These are phyloP conservation scores for Spodoptera litura DNA, from an alignment of 1,140 invertebrate genomes.

Conservation along the genomic window DNA sequence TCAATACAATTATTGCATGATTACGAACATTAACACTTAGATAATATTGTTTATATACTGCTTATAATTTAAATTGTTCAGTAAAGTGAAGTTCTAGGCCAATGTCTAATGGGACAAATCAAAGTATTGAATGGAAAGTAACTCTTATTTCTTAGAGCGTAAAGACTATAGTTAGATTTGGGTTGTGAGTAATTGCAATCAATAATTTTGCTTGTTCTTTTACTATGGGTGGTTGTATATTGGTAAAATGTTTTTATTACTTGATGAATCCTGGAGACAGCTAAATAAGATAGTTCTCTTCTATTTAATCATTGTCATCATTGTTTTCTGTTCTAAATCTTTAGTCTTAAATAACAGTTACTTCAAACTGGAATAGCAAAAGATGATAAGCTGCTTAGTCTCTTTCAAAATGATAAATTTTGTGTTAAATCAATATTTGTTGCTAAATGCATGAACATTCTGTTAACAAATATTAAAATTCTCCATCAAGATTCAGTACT, in stretches of 20 bases:
- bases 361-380: too few relatives aligned
- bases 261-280: too few relatives aligned
- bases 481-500: too few relatives aligned
- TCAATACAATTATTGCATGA: background rate
- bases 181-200: constrained; percentile 25
- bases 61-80: background rate
- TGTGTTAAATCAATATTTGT: too few relatives aligned
- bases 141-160: background rate
- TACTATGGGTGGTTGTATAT: background rate
- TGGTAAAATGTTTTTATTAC: background rate
- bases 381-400: too few relatives aligned
- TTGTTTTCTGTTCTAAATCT: too few relatives aligned
- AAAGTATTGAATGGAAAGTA: constrained; percentile 36
- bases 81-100: constrained; percentile 28
- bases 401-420: too few relatives aligned
- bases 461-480: too few relatives aligned
- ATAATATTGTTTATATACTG: constrained; percentile 19
- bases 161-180: background rate
- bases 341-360: too few relatives aligned
- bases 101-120: constrained; percentile 34
- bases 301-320: too few relatives aligned
- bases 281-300: too few relatives aligned
- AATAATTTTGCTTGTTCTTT: constrained; percentile 21
- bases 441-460: too few relatives aligned
- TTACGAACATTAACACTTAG: background rate